Base-by-base conservation (phyloP, 2,797 vertebrate genomes). In the Phoebastria nigripes region DNA sequence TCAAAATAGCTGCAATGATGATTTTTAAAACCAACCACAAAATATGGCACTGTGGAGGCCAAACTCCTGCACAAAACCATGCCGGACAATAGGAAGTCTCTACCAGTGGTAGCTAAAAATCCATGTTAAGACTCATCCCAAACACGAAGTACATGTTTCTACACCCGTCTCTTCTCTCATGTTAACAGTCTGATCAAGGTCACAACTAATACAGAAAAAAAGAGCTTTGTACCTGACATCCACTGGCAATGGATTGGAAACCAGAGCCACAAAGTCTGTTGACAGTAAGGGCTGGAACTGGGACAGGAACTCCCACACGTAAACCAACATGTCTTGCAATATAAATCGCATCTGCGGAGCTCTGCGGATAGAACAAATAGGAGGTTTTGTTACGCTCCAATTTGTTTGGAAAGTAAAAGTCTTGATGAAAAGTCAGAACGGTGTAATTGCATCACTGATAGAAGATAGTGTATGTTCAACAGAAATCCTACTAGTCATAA, bases 181-280 rank as follows among this genome's bases (percentile, higher is more conserved):
- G 9, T 18, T 44, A 41, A 44, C 51, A 44, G 41, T 5, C 15
- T 26, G 55, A 73, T 16, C 26, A 31, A 73, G 20, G 37, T 7
- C 15, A 47, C 11, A 76, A 8, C 4, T 24, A 47, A 42, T 3
- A 29, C 4, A 52, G 65, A 19, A 37, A 22, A 18, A 11, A n/a
- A 55, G 21, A n/a, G 21, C 8, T 74, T 46, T 44, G 71, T 98
- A 99, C 99, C 96, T 99, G 99, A 92, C 99, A 98, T 20, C 99
- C 99, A 20, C 59, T 99, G 96, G 99, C 98, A 70, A 99, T 98
- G 82, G 99, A 98, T 90, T 99, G 99, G 98, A 99, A 99, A 54
- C 99, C 99, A 70, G 99, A 99, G 55, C 99, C 99, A 91, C 99
- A 99, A 42, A 99, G 98, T 16, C 99, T 98, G 95, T 99, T 99